Evolutionary conservation across 2,797 vertebrate genomes (phyloP), one percentile per base, ranked within the genome.

Genomic region (Zalophus californianus): DNA sequence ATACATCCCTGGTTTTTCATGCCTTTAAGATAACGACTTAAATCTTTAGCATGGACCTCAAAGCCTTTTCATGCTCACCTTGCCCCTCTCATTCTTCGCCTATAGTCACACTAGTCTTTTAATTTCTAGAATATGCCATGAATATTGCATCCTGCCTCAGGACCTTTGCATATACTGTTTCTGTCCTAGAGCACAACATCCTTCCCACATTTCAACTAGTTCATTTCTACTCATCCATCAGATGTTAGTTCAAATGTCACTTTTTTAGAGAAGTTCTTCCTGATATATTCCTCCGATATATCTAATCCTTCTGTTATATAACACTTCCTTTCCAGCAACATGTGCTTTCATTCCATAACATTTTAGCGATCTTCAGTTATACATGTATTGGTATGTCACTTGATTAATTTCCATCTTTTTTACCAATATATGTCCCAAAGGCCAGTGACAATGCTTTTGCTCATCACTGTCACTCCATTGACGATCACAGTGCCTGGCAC

Each of bases 141-240:
- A 4, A 35, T 66, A 62, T 66, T 38, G 9, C 11, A 58, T 66
- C 54, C 48, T 89, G 21, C 21, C 79, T 93, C 48, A n/a, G 29
- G 48, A 48, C 3, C 5, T 84, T 87, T 73, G 64, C 48, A 72
- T 27, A 8, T 32, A 54, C 18, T 52, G 4, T 80, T 73, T 87
- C 20, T 56, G 25, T 62, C 21, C 73, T 88, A 35, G 13, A 66
- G 44, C 21, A 73, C 35, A 32, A 44, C 18, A 8, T 29, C 13
- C 2, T 3, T 3, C 5, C 38, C 14, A 1, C 21, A 77, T 62
- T 60, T 90, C 23, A 86, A n/a, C 7, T 62, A 72, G 44, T 75
- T 89, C 44, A 73, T 92, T 90, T 95, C 62, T 75, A 50, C 41
- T 60, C 75, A 82, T 64, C 35, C 20, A 66, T 86, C 60, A 79